Base-by-base conservation (phyloP, 2,888 invertebrate genomes). In the Melieria picta region DNA sequence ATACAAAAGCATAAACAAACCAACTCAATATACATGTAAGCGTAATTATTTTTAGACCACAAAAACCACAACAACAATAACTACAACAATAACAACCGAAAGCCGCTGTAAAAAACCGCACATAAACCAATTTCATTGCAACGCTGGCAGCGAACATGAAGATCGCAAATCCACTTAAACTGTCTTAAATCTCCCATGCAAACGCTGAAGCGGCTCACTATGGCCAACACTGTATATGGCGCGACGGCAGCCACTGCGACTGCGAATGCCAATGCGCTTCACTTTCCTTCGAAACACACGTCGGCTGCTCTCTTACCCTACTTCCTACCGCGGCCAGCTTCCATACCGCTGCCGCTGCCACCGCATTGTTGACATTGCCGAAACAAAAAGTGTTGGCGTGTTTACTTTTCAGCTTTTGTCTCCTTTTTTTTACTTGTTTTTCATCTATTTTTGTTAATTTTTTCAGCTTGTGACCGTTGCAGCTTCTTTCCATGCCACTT, bases 371-470 rank as follows among this genome's bases (percentile, higher is more conserved):
- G 9, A 4, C 42, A 9, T 42, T 58, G 42, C 43, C 5, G 79
- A 79, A 80, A 79, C 78, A 80, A 81, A 81, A 81, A 80, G 82
- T 81, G 82, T 81, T 82, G 81, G 80, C 82, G 82, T 82, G 73
- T 77, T 78, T 76, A 74, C 76, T 75, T 78, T 78, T 74, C 30
- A 3, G 30, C 11, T 50, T 50, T 50, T 11, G 50, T 50, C 11
- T 50, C 47, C 46, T 61, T 55, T 69, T 55, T 69, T 69, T 69
- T 62, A 62, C 56, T 69, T 62, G 61, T 64, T 58, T 70, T 70
- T 63, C 16, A 55, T 69, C 56, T 55, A 16, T 56, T 50, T 69
- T 69, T 69, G 61, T 69, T 30, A 30, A 30, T 30, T 30, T 30
- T 30, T 30, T 30, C 30, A 30, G 30, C 30, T 30, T 30, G 30